A percentile compares a stretch with the other conserved stretches of the same genome.
Evolutionary conservation across 2,113 vertebrate species (phyloP).

Genomic region (Morone chrysops): DNA sequence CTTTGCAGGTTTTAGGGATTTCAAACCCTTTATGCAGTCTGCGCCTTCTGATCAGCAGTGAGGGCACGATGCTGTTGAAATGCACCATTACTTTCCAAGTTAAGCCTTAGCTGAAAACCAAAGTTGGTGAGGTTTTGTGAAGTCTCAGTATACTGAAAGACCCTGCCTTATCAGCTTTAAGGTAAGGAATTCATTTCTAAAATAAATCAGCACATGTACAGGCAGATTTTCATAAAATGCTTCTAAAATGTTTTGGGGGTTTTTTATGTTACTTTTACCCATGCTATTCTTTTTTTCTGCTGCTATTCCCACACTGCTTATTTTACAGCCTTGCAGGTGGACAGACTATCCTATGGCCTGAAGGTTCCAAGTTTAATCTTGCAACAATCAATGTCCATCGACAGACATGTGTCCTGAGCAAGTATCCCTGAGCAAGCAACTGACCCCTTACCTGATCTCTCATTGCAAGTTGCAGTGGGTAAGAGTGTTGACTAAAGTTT

Average conservation of each 20-base stretch:
- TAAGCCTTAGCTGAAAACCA: slow-evolving; percentile 35
- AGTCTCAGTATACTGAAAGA: not conserved
- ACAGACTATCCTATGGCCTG: not conserved
- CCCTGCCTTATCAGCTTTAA: slow-evolving; percentile 4
- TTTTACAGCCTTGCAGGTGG: slow-evolving; percentile 10
- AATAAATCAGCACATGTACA: slow-evolving; percentile 4
- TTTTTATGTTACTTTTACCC: not conserved
- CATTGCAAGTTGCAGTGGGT: not conserved
- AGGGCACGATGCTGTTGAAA: not conserved
- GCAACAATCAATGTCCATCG: slow-evolving; percentile 30
- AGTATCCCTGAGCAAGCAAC: slow-evolving; percentile 30
- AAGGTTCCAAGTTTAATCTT: slow-evolving; percentile 32
- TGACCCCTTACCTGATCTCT: slow-evolving; percentile 11
- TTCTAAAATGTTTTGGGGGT: not conserved
- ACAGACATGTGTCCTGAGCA: slow-evolving; percentile 21
- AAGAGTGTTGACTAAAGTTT: not conserved
- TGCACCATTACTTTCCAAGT: slow-evolving; percentile 11
- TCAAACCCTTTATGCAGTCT: not conserved
- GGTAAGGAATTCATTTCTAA: not conserved
- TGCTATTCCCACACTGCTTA: not conserved
- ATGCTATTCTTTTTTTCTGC: not conserved
- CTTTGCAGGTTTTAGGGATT: slow-evolving; percentile 1
- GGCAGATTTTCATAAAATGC: not conserved
- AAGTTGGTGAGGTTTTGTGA: slow-evolving; percentile 29
- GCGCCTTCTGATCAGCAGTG: slow-evolving; percentile 19